Evolutionary conservation across 92 coral and sea anemone genomes (phyloP), one percentile per base, ranked within the genome.

Genomic region (Virgularia gustaviana): DNA sequence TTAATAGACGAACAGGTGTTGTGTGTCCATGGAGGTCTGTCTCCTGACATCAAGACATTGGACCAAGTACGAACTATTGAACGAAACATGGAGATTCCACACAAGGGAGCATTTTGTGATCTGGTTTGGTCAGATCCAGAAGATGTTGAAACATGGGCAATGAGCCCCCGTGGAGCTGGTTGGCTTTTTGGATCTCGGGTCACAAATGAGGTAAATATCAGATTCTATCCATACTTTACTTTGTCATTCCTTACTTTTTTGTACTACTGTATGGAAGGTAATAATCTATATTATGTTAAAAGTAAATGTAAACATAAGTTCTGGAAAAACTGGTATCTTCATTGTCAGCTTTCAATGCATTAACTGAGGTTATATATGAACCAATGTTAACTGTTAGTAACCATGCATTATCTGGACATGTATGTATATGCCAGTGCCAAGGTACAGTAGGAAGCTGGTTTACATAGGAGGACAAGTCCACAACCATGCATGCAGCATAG

Each of bases 81-180:
- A 74, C 96, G 98, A 9, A 92, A 92, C 83, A 92, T 92, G 98
- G 98, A 92, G 75, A 92, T 92, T 44, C 98, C 98, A 5, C 98
- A 92, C 83, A 92, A 89, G 76, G 98, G 98, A 80, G 96, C 98
- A 7, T 92, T 92, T 63, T 92, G 98, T 85, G 98, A 86, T 76
- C 88, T 92, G 60, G 98, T 92, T 15, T 92, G 98, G 98, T 89
- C 96, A 32, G 98, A 92, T 39, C 98, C 98, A 6, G 98, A 92
- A 51, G 98, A 92, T 70, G 98, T 92, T 0, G 98, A 92, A 56
- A 92, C 98, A 0, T 92, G 98, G 98, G 98, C 98, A 18, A 89
- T 92, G 68, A 92, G 98, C 66, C 98, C 98, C 20, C 78, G 98
- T 49, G 98, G 98, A 22, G 98, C 98, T 39, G 98, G 98, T 2